A percentile compares a stretch with the other conserved stretches of the same genome.
phyloP scores from a whole-genome alignment of 2,888 invertebrate species.

The Plebejus argus region DNA sequence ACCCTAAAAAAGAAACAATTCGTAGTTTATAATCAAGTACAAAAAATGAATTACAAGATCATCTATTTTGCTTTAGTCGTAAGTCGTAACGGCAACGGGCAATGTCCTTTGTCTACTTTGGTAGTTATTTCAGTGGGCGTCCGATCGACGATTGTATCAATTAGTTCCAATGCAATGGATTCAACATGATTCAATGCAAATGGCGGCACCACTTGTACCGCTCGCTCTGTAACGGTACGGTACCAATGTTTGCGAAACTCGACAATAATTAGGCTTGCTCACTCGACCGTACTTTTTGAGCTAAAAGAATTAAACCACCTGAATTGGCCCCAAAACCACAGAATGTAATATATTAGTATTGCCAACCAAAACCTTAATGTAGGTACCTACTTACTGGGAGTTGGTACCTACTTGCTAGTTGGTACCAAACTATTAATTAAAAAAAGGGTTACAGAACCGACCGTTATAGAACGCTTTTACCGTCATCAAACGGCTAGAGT shows the following conservation, averaged over 20 bases:
- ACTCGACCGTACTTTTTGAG: not conserved
- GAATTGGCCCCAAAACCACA: not conserved
- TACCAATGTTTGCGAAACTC: conserved; percentile 10
- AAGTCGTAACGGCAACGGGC: not conserved
- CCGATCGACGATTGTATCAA: conserved; percentile 33
- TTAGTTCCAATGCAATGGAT: conserved; percentile 31
- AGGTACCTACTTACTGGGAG: too few relatives aligned
- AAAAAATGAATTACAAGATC: too few relatives aligned
- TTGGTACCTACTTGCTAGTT: too few relatives aligned
- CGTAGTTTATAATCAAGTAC: too few relatives aligned
- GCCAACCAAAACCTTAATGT: too few relatives aligned
- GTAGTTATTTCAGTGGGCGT: not conserved
- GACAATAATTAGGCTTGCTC: not conserved
- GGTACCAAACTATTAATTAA: too few relatives aligned
- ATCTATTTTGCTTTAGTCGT: too few relatives aligned
- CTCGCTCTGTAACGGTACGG: conserved; percentile 22
- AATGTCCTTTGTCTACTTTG: not conserved
- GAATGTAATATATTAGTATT: too few relatives aligned
- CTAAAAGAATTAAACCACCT: not conserved
- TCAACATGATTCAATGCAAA: conserved; percentile 10
- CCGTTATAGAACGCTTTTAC: too few relatives aligned
- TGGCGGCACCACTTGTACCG: not conserved
- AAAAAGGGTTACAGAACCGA: too few relatives aligned
- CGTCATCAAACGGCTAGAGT: too few relatives aligned
- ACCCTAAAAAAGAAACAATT: too few relatives aligned